A percentile compares a stretch with the other conserved stretches of the same genome.
Evolutionary conservation across 2,113 vertebrate genomes (phyloP).

Genomic region (Notothenia coriiceps): DNA sequence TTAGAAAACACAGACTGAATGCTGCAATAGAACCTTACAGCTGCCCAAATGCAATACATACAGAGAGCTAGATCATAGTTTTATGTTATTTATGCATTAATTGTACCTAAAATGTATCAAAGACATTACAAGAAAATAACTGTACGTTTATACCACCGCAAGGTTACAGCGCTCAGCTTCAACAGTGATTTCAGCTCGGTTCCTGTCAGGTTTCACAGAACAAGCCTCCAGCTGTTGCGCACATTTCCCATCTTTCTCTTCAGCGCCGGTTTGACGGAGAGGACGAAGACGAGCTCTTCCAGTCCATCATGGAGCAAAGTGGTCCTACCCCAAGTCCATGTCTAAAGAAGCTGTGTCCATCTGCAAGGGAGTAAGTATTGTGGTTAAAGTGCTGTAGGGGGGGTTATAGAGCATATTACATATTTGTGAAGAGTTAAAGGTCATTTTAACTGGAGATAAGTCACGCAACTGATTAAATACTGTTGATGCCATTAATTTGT

Average conservation of each 20-base stretch:
- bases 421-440: neutral
- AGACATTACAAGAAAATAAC: neutral
- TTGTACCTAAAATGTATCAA: too few relatives aligned
- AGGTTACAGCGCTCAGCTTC: conserved; percentile 8
- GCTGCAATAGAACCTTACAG: neutral
- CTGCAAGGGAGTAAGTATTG: conserved; percentile 89
- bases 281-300: conserved; percentile 97
- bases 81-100: neutral
- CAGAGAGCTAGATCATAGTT: neutral
- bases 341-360: conserved; percentile 98
- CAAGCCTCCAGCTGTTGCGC: neutral
- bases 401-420: neutral
- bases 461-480: neutral
- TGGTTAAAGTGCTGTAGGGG: neutral
- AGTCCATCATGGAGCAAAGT: conserved; percentile 99
- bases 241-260: conserved; percentile 8
- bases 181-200: neutral
- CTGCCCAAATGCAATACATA: neutral
- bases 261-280: conserved; percentile 96
- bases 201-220: conserved; percentile 5
- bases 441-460: conserved; percentile 3
- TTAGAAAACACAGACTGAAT: too few relatives aligned
- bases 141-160: neutral
- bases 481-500: neutral
- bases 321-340: conserved; percentile 95